These are phyloP conservation scores for Lingula anatina DNA, from an alignment of 2,888 invertebrate genomes.

Conservation along the genomic window DNA sequence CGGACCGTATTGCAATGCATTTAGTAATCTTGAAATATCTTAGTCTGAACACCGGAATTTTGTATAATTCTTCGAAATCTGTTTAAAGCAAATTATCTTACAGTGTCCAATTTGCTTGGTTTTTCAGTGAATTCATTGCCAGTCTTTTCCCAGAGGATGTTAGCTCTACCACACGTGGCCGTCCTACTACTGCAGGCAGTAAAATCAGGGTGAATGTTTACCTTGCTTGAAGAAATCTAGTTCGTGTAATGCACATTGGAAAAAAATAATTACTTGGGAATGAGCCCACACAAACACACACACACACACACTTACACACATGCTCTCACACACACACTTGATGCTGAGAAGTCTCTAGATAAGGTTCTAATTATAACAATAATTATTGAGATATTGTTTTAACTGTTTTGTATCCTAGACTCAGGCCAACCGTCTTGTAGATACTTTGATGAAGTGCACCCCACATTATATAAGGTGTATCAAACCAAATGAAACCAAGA, in stretches of 20 bases:
- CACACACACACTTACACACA: too few species aligned
- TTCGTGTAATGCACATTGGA: too few species aligned
- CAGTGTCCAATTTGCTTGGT: neutral
- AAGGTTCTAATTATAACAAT: neutral
- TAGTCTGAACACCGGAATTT: neutral
- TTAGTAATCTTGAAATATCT: neutral
- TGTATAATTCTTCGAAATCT: neutral
- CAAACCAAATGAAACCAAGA: conserved; percentile 68
- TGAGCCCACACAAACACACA: too few species aligned
- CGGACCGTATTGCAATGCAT: neutral
- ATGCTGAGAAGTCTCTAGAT: neutral
- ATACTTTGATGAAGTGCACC: conserved; percentile 63
- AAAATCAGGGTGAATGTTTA: too few species aligned
- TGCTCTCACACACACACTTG: too few species aligned
- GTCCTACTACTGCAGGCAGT: conserved; percentile 64
- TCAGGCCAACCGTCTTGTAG: conserved; percentile 64
- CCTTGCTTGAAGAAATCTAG: too few species aligned
- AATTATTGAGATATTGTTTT: neutral
- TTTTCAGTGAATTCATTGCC: conserved; percentile 59
- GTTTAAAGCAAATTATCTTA: neutral
- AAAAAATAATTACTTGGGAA: too few species aligned
- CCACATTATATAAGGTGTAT: conserved; percentile 69
- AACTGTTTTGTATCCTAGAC: conserved; percentile 42
- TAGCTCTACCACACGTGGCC: conserved; percentile 56
- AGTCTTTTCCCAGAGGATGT: conserved; percentile 61